Evolutionary conservation across 2,797 vertebrate species (phyloP).

Genomic region (Lerista edwardsae): DNA sequence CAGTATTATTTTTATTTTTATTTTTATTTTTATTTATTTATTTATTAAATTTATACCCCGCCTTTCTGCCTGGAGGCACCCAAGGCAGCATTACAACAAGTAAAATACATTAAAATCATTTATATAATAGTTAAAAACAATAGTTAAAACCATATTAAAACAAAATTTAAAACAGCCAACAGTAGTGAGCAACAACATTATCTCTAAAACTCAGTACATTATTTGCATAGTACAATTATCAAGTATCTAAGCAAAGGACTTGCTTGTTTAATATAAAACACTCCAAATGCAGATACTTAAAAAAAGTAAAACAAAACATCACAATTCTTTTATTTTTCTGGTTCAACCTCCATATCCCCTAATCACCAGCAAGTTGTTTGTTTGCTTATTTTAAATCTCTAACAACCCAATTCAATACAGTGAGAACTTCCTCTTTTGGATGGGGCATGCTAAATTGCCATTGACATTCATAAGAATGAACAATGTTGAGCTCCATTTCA

Average conservation of each 20-base stretch:
- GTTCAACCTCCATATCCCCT: background rate
- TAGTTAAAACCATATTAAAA: too few relatives aligned
- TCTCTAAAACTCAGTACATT: background rate
- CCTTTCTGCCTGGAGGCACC: too few relatives aligned
- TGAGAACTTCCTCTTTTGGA: background rate
- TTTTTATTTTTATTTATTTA: too few relatives aligned
- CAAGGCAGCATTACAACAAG: too few relatives aligned
- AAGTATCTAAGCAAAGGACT: background rate
- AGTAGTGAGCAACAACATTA: background rate
- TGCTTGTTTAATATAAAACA: background rate
- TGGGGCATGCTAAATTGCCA: background rate
- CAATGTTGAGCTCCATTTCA: constrained; percentile 10
- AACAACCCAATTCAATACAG: background rate
- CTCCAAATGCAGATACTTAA: background rate
- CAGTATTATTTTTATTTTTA: too few relatives aligned
- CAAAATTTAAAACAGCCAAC: too few relatives aligned
- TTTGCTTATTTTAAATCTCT: background rate
- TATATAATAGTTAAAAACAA: too few relatives aligned
- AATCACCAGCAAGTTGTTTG: background rate
- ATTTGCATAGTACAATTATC: background rate
- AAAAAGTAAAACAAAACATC: background rate
- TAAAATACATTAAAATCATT: too few relatives aligned
- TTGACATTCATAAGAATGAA: constrained; percentile 17
- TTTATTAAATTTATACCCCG: too few relatives aligned
- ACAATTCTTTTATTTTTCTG: background rate